phyloP scores from a whole-genome alignment of 2,797 vertebrate species.

The Decapterus maruadsi region DNA sequence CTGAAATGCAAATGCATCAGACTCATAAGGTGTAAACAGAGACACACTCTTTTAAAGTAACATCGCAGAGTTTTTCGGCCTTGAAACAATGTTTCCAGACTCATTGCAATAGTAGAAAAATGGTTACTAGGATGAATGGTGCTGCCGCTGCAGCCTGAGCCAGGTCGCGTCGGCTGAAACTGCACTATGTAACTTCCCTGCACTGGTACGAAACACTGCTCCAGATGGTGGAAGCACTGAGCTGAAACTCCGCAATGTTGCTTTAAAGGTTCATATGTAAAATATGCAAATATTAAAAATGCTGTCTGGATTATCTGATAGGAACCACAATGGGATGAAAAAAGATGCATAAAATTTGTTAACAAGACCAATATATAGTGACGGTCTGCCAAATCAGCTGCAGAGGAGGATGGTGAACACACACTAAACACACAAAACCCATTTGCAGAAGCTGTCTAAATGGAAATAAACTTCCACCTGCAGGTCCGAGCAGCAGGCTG shows the following conservation, averaged over 20 bases:
- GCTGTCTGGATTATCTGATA: not conserved
- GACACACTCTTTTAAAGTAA: too few relatives aligned
- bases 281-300: not conserved
- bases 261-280: not conserved
- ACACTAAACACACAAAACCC: not conserved
- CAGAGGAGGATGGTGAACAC: not conserved
- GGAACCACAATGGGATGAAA: not conserved
- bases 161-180: too few relatives aligned
- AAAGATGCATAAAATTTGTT: constrained; percentile 5
- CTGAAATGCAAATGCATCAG: not conserved
- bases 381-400: not conserved
- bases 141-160: too few relatives aligned
- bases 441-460: constrained; percentile 9
- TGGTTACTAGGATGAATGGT: too few relatives aligned
- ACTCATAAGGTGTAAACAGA: not conserved
- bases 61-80: too few relatives aligned
- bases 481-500: not conserved
- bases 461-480: not conserved
- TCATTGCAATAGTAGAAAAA: too few relatives aligned
- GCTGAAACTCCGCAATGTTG: too few relatives aligned
- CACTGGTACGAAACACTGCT: too few relatives aligned
- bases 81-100: too few relatives aligned
- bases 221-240: too few relatives aligned
- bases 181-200: too few relatives aligned
- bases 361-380: not conserved